Conservation (phyloP, 2,888 invertebrate genomes). For the Acleris laterana region DNA sequence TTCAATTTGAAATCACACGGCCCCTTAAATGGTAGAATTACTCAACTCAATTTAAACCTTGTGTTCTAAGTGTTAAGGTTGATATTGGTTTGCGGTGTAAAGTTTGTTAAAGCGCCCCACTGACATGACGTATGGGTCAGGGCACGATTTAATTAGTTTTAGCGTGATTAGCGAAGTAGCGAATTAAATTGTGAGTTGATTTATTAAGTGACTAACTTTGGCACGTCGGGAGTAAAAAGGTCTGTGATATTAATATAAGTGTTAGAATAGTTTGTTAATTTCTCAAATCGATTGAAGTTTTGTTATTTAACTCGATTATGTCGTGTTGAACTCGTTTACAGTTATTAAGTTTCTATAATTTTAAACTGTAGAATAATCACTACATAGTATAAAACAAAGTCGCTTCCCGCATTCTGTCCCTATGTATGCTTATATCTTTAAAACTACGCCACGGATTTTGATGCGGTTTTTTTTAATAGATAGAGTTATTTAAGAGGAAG, state of each 20-base stretch:
- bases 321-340: no score
- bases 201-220: conserved; percentile 29
- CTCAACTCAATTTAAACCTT: neutral
- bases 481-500: no score
- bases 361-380: no score
- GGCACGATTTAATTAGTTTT: conserved; percentile 34
- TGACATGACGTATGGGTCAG: conserved; percentile 33
- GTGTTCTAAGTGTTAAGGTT: neutral
- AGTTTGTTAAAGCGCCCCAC: conserved; percentile 17
- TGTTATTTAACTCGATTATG: no score
- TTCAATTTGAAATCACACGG: neutral
- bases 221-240: neutral
- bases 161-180: conserved; percentile 34
- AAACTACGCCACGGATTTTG: no score
- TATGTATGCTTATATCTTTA: no score
- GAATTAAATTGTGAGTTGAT: conserved; percentile 34
- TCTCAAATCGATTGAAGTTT: no score
- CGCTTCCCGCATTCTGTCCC: no score
- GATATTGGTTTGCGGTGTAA: neutral
- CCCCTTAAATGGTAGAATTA: neutral
- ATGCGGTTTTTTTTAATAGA: no score
- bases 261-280: no score
- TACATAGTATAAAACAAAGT: no score
- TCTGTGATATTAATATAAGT: neutral
- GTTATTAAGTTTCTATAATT: no score